Conservation (phyloP, 2,888 invertebrate genomes). For the Nephrotoma flavescens region DNA sequence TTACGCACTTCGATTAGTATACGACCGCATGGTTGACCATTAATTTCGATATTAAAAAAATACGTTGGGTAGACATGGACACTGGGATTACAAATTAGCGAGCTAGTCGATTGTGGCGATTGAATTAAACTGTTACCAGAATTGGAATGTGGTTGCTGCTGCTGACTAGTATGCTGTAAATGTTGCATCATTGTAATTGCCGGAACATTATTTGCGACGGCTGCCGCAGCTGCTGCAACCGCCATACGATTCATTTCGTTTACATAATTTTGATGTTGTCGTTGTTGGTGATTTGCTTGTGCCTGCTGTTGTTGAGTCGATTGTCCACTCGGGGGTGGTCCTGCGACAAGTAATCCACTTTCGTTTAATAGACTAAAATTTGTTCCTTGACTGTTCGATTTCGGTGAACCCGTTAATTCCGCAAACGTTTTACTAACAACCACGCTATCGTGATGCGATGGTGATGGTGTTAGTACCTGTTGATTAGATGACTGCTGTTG, state of each 20-base stretch:
- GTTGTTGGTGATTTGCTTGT: slow-evolving; percentile 15
- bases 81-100: slow-evolving; percentile 37
- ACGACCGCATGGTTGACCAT: slow-evolving; percentile 52
- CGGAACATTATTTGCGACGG: slow-evolving; percentile 10
- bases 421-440: slow-evolving; percentile 19
- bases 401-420: slow-evolving; percentile 21
- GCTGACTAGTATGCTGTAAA: slow-evolving; percentile 10
- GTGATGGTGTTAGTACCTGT: slow-evolving; percentile 10
- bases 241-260: slow-evolving; percentile 14
- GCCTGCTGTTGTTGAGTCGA: slow-evolving; percentile 10
- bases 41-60: slow-evolving; percentile 62
- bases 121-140: slow-evolving; percentile 1
- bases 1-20: slow-evolving; percentile 63
- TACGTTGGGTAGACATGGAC: slow-evolving; percentile 51
- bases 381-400: slow-evolving; percentile 14
- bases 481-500: neutral
- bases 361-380: slow-evolving; percentile 13
- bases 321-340: slow-evolving; percentile 17
- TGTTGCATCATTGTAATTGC: slow-evolving; percentile 10
- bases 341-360: neutral
- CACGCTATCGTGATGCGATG: slow-evolving; percentile 15
- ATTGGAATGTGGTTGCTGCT: slow-evolving; percentile 4
- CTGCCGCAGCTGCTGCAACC: slow-evolving; percentile 13
- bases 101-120: slow-evolving; percentile 26
- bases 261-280: slow-evolving; percentile 19